Percentiles rank a stretch among this genome's conserved stretches.
phyloP scores from a whole-genome alignment of 2,797 vertebrate species.

The Acridotheres tristis region DNA sequence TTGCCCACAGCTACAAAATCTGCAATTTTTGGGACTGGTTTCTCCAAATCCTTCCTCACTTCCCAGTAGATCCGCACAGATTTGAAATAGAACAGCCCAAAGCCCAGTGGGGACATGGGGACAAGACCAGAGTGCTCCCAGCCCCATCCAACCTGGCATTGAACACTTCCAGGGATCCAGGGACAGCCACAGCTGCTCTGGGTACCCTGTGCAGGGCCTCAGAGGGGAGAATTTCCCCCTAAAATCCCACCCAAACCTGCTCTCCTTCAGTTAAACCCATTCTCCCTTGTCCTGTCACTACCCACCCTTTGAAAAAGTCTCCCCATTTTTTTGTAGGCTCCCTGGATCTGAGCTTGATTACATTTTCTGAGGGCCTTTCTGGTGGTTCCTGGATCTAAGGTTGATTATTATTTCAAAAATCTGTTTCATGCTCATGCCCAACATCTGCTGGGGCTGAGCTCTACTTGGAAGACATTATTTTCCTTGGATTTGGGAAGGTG shows the following conservation, averaged over 20 bases:
- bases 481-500: slow-evolving; percentile 23
- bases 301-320: not conserved
- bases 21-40: not conserved
- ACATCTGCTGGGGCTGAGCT: not conserved
- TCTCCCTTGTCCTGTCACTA: not conserved
- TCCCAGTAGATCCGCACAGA: not conserved
- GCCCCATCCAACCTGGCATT: rapidly evolving
- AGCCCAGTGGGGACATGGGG: rapidly evolving
- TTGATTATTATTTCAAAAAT: not conserved
- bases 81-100: not conserved
- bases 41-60: not conserved
- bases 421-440: not conserved
- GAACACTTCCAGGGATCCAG: not conserved
- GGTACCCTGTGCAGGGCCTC: not conserved
- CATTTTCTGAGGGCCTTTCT: not conserved
- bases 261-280: not conserved
- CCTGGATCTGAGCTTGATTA: not conserved
- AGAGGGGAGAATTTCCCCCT: not conserved
- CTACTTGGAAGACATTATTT: not conserved
- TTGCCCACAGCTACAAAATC: not conserved
- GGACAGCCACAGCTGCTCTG: not conserved
- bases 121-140: not conserved
- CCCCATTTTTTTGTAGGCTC: not conserved
- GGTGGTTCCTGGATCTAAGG: not conserved
- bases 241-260: not conserved